Base-by-base conservation (phyloP, 1,140 invertebrate genomes). In the Lutraria rhynchaena region DNA sequence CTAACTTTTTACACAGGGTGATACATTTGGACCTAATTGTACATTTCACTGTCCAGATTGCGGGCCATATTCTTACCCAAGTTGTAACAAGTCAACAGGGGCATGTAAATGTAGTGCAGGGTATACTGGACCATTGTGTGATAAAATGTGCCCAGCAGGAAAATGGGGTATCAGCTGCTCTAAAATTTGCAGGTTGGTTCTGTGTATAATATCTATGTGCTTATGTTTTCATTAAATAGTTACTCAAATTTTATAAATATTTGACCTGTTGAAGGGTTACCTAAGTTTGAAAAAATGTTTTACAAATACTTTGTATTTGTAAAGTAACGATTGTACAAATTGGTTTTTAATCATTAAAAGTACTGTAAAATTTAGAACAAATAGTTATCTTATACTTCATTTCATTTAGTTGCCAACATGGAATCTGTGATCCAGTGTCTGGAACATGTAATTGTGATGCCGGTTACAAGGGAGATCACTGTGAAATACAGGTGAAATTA, bases 71-170 rank as follows among this genome's bases (percentile, higher is more conserved):
- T 70, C 80, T 19, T 55, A 24, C 0, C 49, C 37, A 13, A 70
- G 55, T 22, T 99, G 98, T 91, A 95, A 99, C 92, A 93, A 95
- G 58, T 93, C 95, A 37, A 96, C 95, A 60, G 98, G 98, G 7
- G 93, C 93, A 70, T 99, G 98, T 92, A 93, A 95, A 51, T 99
- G 89, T 76, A 49, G 44, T 13, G 46, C 84, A 1, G 89, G 89
- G 0, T 88, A 86, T 44, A 46, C 29, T 0, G 89, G 89, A 94
- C n/a, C 69, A 0, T 29, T 78, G 1, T 89, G 89, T 81, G 77
- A 83, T 29, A 49, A 83, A 35, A 78, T 82, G 3, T 94, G 93
- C 85, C 90, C 91, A 2, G 73, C 73, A 15, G 88, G 88, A 27
- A 87, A 53, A 29, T 91, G 84, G 81, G 91, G 91, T 29, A 31